Evolutionary conservation across 1,140 invertebrate species (phyloP).

Genomic region (Drosophila tani): DNA sequence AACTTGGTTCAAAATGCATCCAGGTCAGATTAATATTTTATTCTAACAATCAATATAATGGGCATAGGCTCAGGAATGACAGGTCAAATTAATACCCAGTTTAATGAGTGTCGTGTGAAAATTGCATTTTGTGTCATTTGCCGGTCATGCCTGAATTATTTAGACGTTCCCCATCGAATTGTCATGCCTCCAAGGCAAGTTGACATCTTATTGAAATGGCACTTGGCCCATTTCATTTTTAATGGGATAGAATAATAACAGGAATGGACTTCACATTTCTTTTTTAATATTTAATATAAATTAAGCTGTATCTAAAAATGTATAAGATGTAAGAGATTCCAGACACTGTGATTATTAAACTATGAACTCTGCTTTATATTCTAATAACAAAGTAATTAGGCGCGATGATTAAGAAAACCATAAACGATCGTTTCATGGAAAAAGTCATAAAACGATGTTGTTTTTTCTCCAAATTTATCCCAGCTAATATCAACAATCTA

Average conservation of each 20-base stretch:
- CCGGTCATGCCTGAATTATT: too few species aligned
- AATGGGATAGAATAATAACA: too few species aligned
- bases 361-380: neutral
- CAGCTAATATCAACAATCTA: constrained; percentile 4
- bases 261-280: too few species aligned
- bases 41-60: neutral
- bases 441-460: neutral
- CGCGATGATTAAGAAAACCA: constrained; percentile 1
- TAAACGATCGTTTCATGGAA: neutral
- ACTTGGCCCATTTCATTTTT: too few species aligned
- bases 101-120: neutral
- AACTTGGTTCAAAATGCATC: constrained; percentile 1
- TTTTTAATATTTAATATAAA: too few species aligned
- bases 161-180: too few species aligned
- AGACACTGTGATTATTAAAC: neutral
- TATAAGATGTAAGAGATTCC: neutral
- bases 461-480: neutral
- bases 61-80: neutral
- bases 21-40: constrained; percentile 5
- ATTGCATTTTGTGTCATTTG: too few species aligned
- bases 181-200: too few species aligned
- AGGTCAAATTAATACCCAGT: neutral
- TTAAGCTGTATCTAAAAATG: too few species aligned
- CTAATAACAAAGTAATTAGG: constrained; percentile 1
- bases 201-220: too few species aligned